Evolutionary conservation across 2,888 invertebrate species (phyloP).

Genomic region (Microplitis manilae): DNA sequence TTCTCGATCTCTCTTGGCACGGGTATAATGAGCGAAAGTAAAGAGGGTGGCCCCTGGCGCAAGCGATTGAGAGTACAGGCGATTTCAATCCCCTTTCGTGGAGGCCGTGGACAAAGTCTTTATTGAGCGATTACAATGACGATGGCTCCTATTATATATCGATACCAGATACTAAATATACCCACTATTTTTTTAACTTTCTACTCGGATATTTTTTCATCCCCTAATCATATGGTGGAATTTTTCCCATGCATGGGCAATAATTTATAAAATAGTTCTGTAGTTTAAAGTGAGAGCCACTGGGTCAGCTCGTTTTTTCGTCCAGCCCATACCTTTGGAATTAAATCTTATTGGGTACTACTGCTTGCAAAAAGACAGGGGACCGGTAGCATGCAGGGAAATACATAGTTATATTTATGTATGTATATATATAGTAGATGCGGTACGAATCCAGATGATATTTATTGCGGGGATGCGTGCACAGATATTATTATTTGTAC

Average conservation of each 20-base stretch:
- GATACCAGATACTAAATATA: too few relatives aligned
- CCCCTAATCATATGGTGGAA: too few relatives aligned
- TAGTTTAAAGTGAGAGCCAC: constrained; percentile 26
- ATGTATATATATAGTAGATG: neutral
- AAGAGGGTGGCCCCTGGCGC: constrained; percentile 48
- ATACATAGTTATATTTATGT: constrained; percentile 19
- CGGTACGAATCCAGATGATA: constrained; percentile 53
- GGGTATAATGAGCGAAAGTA: constrained; percentile 60
- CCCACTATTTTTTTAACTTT: too few relatives aligned
- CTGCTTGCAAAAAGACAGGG: constrained; percentile 42
- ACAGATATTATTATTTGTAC: constrained; percentile 67
- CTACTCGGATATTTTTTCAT: too few relatives aligned
- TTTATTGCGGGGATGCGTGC: constrained; percentile 67
- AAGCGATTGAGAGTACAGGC: constrained; percentile 50
- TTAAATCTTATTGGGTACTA: neutral
- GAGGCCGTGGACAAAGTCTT: constrained; percentile 63
- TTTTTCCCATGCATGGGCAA: too few relatives aligned
- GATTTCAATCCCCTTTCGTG: constrained; percentile 51
- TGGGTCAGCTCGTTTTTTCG: neutral
- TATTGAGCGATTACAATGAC: constrained; percentile 63
- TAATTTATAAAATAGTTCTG: constrained; percentile 3
- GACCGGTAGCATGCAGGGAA: constrained; percentile 47
- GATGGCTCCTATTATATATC: too few relatives aligned
- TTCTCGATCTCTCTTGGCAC: constrained; percentile 53
- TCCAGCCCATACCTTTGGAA: neutral